Evolutionary conservation across 2,888 invertebrate genomes (phyloP).

Genomic region (Limnephilus marmoratus): DNA sequence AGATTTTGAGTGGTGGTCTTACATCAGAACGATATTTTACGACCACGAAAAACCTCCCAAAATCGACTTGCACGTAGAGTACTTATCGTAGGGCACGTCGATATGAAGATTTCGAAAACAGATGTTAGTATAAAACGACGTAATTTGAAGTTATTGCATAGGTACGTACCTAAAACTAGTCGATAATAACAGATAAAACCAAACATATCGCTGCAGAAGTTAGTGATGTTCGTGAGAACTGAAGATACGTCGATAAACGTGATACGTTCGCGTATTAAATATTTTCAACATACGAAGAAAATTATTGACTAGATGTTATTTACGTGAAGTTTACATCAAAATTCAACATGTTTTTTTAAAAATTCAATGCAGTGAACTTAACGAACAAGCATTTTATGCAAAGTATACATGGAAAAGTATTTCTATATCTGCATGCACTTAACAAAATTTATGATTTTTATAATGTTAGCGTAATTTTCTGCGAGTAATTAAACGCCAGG

Average conservation of each 20-base stretch:
- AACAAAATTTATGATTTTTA: not conserved
- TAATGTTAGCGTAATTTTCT: not conserved
- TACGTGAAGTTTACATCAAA: not conserved
- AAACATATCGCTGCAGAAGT: not conserved
- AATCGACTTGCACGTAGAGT: not conserved
- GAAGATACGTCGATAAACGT: not conserved
- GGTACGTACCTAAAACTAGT: not conserved
- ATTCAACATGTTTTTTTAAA: not conserved
- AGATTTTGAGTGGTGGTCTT: too few species aligned
- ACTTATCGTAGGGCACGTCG: not conserved
- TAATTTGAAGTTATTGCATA: not conserved
- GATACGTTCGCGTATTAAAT: not conserved
- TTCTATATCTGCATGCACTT: not conserved
- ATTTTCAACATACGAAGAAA: not conserved
- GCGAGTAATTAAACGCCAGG: constrained; percentile 12
- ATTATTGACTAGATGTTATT: not conserved
- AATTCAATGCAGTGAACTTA: not conserved
- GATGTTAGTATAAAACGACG: not conserved
- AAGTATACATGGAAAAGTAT: not conserved
- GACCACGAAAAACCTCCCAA: not conserved
- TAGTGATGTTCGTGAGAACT: not conserved
- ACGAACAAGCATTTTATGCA: not conserved
- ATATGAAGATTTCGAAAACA: not conserved
- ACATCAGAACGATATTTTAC: not conserved
- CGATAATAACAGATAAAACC: not conserved